Evolutionary conservation across 2,797 vertebrate species (phyloP), one percentile per base, ranked within the genome.

Genomic region (Anolis apletophallus): DNA sequence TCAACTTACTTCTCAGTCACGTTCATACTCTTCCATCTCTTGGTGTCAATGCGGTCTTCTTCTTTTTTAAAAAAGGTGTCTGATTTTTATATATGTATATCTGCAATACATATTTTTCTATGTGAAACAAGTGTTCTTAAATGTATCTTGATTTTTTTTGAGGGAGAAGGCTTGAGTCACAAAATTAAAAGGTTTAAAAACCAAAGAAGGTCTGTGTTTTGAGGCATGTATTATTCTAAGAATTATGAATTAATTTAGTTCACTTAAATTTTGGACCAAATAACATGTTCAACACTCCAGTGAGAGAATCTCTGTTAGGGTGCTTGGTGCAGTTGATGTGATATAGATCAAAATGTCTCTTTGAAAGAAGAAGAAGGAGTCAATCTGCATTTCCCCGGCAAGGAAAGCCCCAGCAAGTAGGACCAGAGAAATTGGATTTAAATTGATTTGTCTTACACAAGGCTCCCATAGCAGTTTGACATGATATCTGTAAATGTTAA

Each of bases 381-480:
- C 73, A 64, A 34, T 88, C 73, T 46, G 12, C 59, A 54, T 14
- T 64, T 7, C 52, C 29, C 36, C 32, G 71, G 55, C 0, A 0
- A 26, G 29, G 55, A 68, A 72, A 87, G 72, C 78, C 32, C 76
- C 83, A 64, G 4, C 7, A 80, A 81, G 26, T 29, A 23, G 40
- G 88, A 61, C 13, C 69, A 73, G n/a, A 61, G 74, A 80, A 46
- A 77, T 76, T 88, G 46, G 67, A 83, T 87, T 83, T 89, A 77
- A 87, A 81, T 88, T 87, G 83, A 80, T 88, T 92, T 88, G 23
- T 81, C 50, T 55, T 85, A 21, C 5, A 26, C 36, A 21, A 59
- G 80, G n/a, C 2, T 77, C 83, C 34, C 75, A 1, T 59, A 52
- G 46, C 12, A 80, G 36, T 40, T 89, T 88, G 68, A 90, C 88